These are phyloP conservation scores for Gymnoscopelus braueri DNA, from an alignment of 2,797 vertebrate genomes.

Conservation along the genomic window DNA sequence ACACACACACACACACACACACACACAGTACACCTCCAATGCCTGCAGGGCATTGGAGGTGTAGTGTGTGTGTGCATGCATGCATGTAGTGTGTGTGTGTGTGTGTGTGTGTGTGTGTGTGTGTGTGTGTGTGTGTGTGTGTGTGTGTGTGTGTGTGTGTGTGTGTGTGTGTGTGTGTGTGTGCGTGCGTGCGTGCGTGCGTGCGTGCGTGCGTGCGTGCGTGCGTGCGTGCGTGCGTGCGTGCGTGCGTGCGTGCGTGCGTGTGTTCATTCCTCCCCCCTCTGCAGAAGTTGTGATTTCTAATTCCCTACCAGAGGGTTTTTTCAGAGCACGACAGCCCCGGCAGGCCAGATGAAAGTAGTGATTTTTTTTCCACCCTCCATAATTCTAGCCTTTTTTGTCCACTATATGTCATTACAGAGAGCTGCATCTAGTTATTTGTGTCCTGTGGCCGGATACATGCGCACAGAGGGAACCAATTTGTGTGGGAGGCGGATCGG, in stretches of 20 bases:
- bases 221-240: too few species aligned
- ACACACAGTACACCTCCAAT: too few species aligned
- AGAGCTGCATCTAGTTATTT: slow-evolving; percentile 82
- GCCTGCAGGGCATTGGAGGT: slow-evolving; percentile 22
- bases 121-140: slow-evolving; percentile 3
- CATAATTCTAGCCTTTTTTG: slow-evolving; percentile 78
- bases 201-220: slow-evolving; percentile 30
- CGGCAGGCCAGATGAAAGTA: slow-evolving; percentile 75
- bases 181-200: slow-evolving; percentile 10
- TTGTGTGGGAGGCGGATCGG: slow-evolving; percentile 74
- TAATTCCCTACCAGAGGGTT: slow-evolving; percentile 51
- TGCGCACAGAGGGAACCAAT: slow-evolving; percentile 78
- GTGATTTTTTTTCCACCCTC: slow-evolving; percentile 67
- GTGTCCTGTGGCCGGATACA: slow-evolving; percentile 82
- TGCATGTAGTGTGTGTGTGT: too few species aligned
- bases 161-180: too few species aligned
- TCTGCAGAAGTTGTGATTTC: slow-evolving; percentile 45
- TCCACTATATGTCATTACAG: slow-evolving; percentile 81
- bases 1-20: too few species aligned
- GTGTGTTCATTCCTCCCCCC: slow-evolving; percentile 42
- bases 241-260: slow-evolving; percentile 15
- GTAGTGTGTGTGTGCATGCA: slow-evolving; percentile 34
- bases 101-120: too few species aligned
- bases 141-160: too few species aligned
- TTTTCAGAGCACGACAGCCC: slow-evolving; percentile 65